Evolutionary conservation across 2,888 invertebrate species (phyloP).

Genomic region (Stictocephala bisonia): DNA sequence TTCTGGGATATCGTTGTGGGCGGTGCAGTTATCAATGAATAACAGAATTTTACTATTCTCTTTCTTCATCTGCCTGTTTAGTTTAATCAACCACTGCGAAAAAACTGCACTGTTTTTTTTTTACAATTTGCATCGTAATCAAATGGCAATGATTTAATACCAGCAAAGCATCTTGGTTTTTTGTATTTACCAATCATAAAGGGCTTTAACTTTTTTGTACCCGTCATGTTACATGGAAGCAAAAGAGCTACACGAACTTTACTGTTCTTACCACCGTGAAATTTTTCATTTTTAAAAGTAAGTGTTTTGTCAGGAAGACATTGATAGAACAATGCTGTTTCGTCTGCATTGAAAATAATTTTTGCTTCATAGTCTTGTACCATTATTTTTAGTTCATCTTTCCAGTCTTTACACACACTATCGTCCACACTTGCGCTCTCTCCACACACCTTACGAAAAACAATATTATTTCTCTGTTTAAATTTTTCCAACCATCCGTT

Average conservation of each 20-base stretch:
- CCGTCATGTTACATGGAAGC: conserved; percentile 8
- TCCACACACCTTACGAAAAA: conserved; percentile 56
- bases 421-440: conserved; percentile 50
- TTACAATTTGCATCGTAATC: conserved; percentile 43
- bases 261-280: conserved; percentile 61
- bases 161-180: conserved; percentile 41
- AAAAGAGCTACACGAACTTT: conserved; percentile 56
- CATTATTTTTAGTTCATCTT: conserved; percentile 50
- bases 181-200: conserved; percentile 44
- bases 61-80: conserved; percentile 28
- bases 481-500: conserved; percentile 56
- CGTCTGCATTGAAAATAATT: conserved; percentile 60
- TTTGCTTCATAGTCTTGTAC: conserved; percentile 55
- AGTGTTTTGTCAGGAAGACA: conserved; percentile 58
- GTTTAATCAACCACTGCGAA: conserved; percentile 40
- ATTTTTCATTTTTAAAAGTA: conserved; percentile 59
- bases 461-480: conserved; percentile 54
- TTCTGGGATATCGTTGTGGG: conserved; percentile 27
- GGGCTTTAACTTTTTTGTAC: conserved; percentile 43
- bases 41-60: conserved; percentile 33
- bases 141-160: conserved; percentile 35
- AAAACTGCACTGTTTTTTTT: too few species aligned
- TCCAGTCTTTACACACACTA: conserved; percentile 49
- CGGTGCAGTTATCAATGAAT: conserved; percentile 46
- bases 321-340: conserved; percentile 59